These are phyloP conservation scores for Holacanthus passer DNA, from an alignment of 2,113 vertebrate genomes.

Conservation along the genomic window DNA sequence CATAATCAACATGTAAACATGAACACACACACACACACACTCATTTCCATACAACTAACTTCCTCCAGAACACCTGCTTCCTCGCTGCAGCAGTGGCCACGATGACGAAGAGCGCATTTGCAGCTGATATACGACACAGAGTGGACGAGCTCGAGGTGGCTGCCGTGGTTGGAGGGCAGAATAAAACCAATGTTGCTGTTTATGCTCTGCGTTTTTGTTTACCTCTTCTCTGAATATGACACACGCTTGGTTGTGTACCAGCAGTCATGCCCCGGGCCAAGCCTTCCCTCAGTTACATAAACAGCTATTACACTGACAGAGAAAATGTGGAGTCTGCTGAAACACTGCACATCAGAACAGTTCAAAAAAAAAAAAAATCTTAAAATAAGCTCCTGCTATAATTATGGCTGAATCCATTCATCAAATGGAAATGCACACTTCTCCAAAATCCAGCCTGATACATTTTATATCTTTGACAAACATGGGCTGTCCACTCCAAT, in stretches of 20 bases:
- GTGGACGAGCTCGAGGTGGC: slow-evolving; percentile 53
- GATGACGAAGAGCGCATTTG: slow-evolving; percentile 64
- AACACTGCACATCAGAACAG: background rate
- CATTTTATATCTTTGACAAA: background rate
- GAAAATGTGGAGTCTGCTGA: slow-evolving; percentile 39
- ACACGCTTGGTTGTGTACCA: slow-evolving; percentile 60
- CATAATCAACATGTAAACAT: slow-evolving; percentile 26
- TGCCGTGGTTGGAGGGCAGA: slow-evolving; percentile 74
- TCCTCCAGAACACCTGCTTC: slow-evolving; percentile 42
- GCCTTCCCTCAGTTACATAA: slow-evolving; percentile 52
- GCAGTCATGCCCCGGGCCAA: slow-evolving; percentile 57
- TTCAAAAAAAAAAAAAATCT: slow-evolving; percentile 1
- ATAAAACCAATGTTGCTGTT: slow-evolving; percentile 65
- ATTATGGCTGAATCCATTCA: background rate
- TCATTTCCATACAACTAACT: slow-evolving; percentile 37
- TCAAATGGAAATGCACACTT: background rate
- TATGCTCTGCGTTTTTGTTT: slow-evolving; percentile 58
- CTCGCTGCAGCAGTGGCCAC: slow-evolving; percentile 40
- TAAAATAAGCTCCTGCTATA: background rate
- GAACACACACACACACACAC: background rate
- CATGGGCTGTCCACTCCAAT: background rate
- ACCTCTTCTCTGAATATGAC: slow-evolving; percentile 66
- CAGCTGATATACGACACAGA: slow-evolving; percentile 59
- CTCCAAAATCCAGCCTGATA: background rate
- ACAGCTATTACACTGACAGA: slow-evolving; percentile 44